Evolutionary conservation across 2,888 invertebrate species (phyloP), one percentile per base, ranked within the genome.

Genomic region (Lasioglossum villosulum): DNA sequence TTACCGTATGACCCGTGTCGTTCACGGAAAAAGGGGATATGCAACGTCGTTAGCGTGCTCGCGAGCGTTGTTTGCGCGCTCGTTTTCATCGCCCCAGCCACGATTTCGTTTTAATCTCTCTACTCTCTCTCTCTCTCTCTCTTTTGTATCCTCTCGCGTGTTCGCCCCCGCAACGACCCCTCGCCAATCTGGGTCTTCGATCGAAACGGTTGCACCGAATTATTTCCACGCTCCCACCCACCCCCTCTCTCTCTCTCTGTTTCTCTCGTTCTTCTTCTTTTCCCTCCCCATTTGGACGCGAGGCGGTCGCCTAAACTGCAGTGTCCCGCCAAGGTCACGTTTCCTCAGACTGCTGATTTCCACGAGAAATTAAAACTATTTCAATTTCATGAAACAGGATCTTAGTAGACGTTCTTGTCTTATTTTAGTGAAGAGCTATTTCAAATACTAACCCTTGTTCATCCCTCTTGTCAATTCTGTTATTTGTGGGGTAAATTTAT

Each of bases 1-100:
- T 84, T 85, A 68, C 75, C 75, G 76, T 34, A 71, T 52, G 59
- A 76, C 66, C 76, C n/a, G 52, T 72, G 63, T 52, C 45, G 52
- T 71, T 73, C 68, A 39, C 37, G 71, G 72, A 56, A 79, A 81
- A 83, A 71, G 45, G n/a, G 48, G 30, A 59, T 34, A 42, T 27
- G 66, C 59, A 82, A 82, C 75, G 71, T 83, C 75, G 59, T 84
- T 66, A 78, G 16, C 59, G 76, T 70, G 76, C 68, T 42, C 59
- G 59, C 42, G 72, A n/a, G 19, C 45, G 78, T 73, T 74, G 78
- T 78, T 78, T 78, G 63, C 45, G 59, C 72, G 59, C 73, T 72
- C 72, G 73, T 73, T 79, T 59, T 75, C 79, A 79, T 34, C 42
- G 66, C 2, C 59, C 45, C 8, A 10, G 72, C 30, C 70, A 12